Evolutionary conservation across 2,888 invertebrate species (phyloP).

Genomic region (Horisme vitalbata): DNA sequence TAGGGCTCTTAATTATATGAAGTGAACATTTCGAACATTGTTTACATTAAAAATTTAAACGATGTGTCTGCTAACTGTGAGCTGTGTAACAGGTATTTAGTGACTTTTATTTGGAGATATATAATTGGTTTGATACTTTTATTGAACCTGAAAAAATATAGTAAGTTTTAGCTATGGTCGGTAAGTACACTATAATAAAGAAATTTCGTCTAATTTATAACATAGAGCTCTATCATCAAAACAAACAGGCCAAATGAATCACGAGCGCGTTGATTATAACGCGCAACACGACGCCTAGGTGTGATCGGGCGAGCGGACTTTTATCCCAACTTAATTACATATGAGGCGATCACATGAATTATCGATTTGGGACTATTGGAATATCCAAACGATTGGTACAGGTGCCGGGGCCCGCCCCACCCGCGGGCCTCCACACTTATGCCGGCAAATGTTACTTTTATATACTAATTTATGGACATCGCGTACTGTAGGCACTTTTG

Average conservation of each 20-base stretch:
- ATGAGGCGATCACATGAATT: constrained; percentile 71
- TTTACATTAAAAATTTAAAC: no score
- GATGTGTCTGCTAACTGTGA: no score
- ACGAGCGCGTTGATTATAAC: constrained; percentile 60
- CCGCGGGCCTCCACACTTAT: constrained; percentile 65
- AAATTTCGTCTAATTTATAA: constrained; percentile 11
- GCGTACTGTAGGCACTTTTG: constrained; percentile 37
- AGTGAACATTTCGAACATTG: no score
- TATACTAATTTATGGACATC: constrained; percentile 57
- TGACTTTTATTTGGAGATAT: no score
- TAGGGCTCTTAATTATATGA: no score
- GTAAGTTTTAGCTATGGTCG: no score
- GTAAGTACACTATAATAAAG: not conserved
- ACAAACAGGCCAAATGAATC: constrained; percentile 34
- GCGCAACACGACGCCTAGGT: constrained; percentile 47
- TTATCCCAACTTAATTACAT: constrained; percentile 73
- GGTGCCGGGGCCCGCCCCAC: constrained; percentile 70
- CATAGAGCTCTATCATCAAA: constrained; percentile 25
- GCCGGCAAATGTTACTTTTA: constrained; percentile 33
- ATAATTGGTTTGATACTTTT: no score
- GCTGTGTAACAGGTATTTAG: no score
- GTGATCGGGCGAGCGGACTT: constrained; percentile 58
- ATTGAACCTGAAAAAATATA: no score
- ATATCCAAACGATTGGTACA: constrained; percentile 64
- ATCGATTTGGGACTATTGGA: constrained; percentile 66